Evolutionary conservation across 1,140 invertebrate genomes (phyloP).

Genomic region (Pogonognathellus flavescens): DNA sequence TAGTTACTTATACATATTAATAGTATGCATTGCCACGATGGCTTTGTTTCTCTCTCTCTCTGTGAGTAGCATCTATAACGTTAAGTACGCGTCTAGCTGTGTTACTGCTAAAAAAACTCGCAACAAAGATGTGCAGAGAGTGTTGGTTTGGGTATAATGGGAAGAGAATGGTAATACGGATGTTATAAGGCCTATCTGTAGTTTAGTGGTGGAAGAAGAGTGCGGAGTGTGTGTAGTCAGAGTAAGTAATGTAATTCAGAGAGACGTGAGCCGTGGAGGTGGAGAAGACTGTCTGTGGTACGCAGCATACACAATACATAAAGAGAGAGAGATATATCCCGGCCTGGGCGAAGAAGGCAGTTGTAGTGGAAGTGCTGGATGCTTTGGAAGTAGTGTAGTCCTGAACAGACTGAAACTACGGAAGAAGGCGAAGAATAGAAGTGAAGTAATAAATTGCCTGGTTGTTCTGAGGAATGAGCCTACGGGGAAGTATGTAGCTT

Average conservation of each 20-base stretch:
- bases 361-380: not conserved
- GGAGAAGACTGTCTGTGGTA: conserved; percentile 23
- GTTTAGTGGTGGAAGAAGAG: not conserved
- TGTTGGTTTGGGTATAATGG: no score
- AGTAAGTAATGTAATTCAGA: conserved; percentile 50
- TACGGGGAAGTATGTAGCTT: conserved; percentile 35
- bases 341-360: not conserved
- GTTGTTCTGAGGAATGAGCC: conserved; percentile 54
- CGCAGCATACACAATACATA: not conserved
- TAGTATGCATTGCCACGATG: not conserved
- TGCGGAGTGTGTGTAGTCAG: not conserved
- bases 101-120: not conserved
- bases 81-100: not conserved
- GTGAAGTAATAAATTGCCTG: conserved; percentile 54
- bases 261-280: conserved; percentile 46
- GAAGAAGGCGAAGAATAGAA: conserved; percentile 46
- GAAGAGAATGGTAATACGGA: no score
- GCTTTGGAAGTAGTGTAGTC: conserved; percentile 19
- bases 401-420: not conserved
- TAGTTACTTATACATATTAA: not conserved
- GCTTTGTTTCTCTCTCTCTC: not conserved
- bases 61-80: no score
- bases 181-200: no score
- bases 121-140: no score
- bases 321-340: not conserved